Percentiles rank a stretch among this genome's conserved stretches.
Conservation (phyloP, 2,113 vertebrate genomes). For the Steatornis caripensis region DNA sequence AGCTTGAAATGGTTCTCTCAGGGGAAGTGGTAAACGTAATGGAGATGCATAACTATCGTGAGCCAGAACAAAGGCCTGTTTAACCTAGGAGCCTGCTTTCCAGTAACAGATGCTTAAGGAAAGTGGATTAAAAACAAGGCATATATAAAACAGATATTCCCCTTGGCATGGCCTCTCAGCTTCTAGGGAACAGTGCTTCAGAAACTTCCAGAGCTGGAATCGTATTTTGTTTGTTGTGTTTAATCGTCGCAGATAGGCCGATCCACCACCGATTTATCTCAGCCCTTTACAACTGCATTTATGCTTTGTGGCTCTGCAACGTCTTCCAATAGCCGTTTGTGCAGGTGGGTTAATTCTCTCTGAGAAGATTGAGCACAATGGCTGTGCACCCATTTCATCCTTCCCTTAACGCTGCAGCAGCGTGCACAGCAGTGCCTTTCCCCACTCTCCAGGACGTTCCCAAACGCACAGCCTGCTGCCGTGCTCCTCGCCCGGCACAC, state of each 20-base stretch:
- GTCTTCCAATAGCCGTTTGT: neutral
- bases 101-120: constrained; percentile 40
- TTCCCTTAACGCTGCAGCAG: neutral
- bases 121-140: constrained; percentile 43
- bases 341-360: neutral
- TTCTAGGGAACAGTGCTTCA: neutral
- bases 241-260: neutral
- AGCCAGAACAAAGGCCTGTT: constrained; percentile 26
- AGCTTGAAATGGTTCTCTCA: neutral
- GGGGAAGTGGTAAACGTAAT: neutral
- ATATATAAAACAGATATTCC: constrained; percentile 23
- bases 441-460: rapidly evolving
- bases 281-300: neutral
- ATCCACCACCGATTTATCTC: neutral
- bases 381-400: neutral
- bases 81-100: constrained; percentile 1
- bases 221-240: neutral
- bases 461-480: rapidly evolving
- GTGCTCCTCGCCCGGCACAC: rapidly evolving
- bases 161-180: neutral
- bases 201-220: constrained; percentile 15
- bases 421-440: rapidly evolving
- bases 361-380: neutral
- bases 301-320: neutral
- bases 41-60: neutral